These are phyloP conservation scores for Hyperopisus bebe DNA, from an alignment of 2,113 vertebrate genomes.

Conservation along the genomic window DNA sequence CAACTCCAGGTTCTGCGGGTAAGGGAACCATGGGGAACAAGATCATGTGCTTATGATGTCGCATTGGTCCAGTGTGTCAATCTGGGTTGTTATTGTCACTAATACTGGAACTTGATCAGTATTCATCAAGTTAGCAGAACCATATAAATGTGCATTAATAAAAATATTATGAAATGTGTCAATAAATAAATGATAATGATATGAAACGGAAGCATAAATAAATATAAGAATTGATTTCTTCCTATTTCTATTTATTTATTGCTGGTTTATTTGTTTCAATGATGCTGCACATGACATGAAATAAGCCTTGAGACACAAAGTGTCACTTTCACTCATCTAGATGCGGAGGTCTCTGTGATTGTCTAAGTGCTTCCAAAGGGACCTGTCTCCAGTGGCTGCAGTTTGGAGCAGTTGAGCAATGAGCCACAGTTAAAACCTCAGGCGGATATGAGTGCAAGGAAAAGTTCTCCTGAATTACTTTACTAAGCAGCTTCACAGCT, in stretches of 20 bases:
- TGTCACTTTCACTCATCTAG: neutral
- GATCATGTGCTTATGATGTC: neutral
- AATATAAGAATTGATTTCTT: neutral
- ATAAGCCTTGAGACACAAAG: neutral
- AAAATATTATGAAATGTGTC: neutral
- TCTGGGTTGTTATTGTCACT: neutral
- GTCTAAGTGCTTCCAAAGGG: neutral
- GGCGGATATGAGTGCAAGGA: no score
- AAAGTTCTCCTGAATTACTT: no score
- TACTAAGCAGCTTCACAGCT: neutral
- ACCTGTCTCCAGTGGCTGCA: neutral
- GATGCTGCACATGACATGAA: neutral
- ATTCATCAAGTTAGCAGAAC: neutral
- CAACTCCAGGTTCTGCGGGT: constrained; percentile 60
- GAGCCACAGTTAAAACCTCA: no score
- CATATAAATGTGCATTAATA: neutral
- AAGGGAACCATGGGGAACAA: constrained; percentile 13
- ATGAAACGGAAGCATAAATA: neutral
- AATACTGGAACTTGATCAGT: neutral
- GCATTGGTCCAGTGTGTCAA: neutral
- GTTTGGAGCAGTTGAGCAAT: neutral
- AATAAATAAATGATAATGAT: neutral
- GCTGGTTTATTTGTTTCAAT: neutral
- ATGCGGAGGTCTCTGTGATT: no score
- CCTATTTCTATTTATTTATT: neutral